Percentiles rank a stretch among this genome's conserved stretches.
phyloP scores from a whole-genome alignment of 2,797 vertebrate species.

The Lacerta viridis region DNA sequence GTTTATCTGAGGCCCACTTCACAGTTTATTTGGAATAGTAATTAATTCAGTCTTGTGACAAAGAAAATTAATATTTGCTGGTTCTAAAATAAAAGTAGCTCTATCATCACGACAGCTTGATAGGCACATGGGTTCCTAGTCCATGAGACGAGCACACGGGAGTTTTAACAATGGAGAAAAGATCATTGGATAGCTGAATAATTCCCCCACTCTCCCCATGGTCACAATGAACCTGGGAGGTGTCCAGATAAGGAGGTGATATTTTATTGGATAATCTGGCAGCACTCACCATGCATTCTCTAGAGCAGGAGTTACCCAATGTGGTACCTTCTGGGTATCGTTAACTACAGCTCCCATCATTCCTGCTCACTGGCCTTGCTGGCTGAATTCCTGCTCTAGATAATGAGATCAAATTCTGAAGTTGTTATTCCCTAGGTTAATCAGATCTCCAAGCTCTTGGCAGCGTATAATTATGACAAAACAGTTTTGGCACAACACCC shows the following conservation, averaged over 20 bases:
- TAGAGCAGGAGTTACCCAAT: too few relatives aligned
- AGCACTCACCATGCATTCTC: not conserved
- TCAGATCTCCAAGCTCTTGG: not conserved
- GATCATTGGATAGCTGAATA: not conserved
- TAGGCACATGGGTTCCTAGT: not conserved
- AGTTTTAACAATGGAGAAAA: not conserved
- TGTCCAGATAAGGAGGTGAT: not conserved
- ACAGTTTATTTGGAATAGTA: not conserved
- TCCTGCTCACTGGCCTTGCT: too few relatives aligned
- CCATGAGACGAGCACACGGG: not conserved
- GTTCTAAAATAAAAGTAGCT: not conserved
- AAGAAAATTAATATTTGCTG: not conserved
- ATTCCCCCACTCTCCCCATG: not conserved
- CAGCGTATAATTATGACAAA: not conserved
- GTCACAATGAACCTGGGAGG: not conserved
- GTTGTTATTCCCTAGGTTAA: not conserved
- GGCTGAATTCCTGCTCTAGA: not conserved
- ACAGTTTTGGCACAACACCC: not conserved
- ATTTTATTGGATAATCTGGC: not conserved
- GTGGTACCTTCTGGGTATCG: too few relatives aligned
- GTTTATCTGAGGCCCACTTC: not conserved
- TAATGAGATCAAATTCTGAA: not conserved
- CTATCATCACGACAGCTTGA: not conserved
- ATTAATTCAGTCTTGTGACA: not conserved
- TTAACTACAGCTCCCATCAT: too few relatives aligned